Conservation (phyloP, 2,797 vertebrate species). For the Eidolon dupreanum region DNA sequence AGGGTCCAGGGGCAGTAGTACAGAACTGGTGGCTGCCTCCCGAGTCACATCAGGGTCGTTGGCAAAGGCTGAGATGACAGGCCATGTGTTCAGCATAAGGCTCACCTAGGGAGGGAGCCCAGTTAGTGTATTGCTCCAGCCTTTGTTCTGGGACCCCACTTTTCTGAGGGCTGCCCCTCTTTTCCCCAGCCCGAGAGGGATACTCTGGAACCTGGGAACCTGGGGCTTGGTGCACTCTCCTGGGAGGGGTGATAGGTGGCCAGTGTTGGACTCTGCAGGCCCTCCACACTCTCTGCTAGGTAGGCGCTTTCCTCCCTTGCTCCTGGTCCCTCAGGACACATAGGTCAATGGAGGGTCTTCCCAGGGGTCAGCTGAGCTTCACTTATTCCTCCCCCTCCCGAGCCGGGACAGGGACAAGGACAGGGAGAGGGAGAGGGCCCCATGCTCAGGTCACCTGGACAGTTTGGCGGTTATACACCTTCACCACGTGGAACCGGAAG, state of each 20-base stretch:
- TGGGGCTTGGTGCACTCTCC: neutral
- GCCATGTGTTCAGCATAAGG: constrained; percentile 91
- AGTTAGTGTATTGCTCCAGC: neutral
- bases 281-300: neutral
- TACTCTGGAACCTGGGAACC: neutral
- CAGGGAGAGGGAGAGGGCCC: neutral
- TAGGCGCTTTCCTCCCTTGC: neutral
- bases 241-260: neutral
- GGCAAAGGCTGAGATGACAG: constrained; percentile 92
- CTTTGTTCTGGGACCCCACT: neutral
- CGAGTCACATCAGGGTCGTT: constrained; percentile 93
- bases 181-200: neutral
- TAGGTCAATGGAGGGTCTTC: neutral
- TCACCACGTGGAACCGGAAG: constrained; percentile 82
- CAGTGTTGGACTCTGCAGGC: neutral
- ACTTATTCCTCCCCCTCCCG: too few species aligned
- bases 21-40: constrained; percentile 92
- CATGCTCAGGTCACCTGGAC: constrained; percentile 72
- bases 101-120: constrained; percentile 87
- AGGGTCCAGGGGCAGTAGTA: constrained; percentile 90
- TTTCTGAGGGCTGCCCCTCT: neutral
- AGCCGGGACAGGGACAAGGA: neutral
- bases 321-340: neutral
- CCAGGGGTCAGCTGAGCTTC: neutral
- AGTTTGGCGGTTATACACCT: constrained; percentile 81